A percentile compares a stretch with the other conserved stretches of the same genome.
These are phyloP conservation scores for Drosophila sp. DNA, from an alignment of 1,140 invertebrate species.

Conservation along the genomic window DNA sequence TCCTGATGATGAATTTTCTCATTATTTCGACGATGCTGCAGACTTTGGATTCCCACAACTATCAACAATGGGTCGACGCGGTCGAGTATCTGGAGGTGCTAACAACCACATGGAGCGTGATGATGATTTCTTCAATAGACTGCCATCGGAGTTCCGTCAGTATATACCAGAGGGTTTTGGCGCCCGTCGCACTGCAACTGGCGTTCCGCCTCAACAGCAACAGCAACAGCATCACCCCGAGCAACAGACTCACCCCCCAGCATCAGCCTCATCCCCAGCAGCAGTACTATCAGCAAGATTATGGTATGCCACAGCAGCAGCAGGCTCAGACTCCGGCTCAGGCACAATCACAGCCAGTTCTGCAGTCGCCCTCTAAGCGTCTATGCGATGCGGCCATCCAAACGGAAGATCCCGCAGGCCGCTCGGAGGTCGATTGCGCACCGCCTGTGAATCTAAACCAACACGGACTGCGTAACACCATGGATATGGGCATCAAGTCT, in stretches of 20 bases:
- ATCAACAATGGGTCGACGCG: slow-evolving; percentile 71
- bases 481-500: slow-evolving; percentile 90
- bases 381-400: slow-evolving; percentile 85
- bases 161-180: slow-evolving; percentile 86
- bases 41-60: slow-evolving; percentile 83
- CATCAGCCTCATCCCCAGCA: slow-evolving; percentile 57
- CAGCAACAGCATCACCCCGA: slow-evolving; percentile 31
- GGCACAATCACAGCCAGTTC: slow-evolving; percentile 59
- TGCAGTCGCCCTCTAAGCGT: slow-evolving; percentile 72
- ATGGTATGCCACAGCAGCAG: slow-evolving; percentile 70
- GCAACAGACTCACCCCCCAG: too few species aligned
- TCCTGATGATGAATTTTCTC: slow-evolving; percentile 71
- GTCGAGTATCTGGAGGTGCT: slow-evolving; percentile 67
- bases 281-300: slow-evolving; percentile 86
- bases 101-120: slow-evolving; percentile 68
- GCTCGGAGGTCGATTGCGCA: slow-evolving; percentile 71
- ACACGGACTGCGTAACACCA: slow-evolving; percentile 90
- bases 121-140: slow-evolving; percentile 86
- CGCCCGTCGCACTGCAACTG: slow-evolving; percentile 77
- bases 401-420: slow-evolving; percentile 75
- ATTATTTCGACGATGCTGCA: slow-evolving; percentile 84
- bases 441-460: slow-evolving; percentile 86
- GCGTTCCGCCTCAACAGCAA: slow-evolving; percentile 41
- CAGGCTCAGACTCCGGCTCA: slow-evolving; percentile 43
- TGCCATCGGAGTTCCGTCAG: slow-evolving; percentile 87